Base-by-base conservation (phyloP, 2,888 invertebrate genomes). In the Nectonema munidae region DNA sequence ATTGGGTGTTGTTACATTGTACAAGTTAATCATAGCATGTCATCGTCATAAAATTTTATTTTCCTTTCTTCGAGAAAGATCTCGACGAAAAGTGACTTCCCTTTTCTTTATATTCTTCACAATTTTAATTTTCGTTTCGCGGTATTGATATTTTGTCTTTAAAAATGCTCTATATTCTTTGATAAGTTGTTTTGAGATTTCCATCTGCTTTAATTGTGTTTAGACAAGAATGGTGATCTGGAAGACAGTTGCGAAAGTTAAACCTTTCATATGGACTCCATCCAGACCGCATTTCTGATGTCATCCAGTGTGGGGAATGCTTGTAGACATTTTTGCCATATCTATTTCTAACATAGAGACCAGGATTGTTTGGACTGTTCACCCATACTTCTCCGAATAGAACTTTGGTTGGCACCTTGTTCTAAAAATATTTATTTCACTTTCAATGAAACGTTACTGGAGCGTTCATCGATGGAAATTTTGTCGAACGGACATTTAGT, bases 181-280 rank as follows among this genome's bases (percentile, higher is more conserved):
- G 21, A 16, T 17, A 37, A 11, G 36, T 11, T 19, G 49, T 50
- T 9, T 47, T 46, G 2, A 50, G 33, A 43, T 48, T 49, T 14
- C 52, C 52, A 42, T 52, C 52, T 2, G 42, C 43, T n/a, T 47
- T 46, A 29, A 48, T 49, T 11, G 44, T 44, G 33, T 50, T 49
- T 13, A 52, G 43, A 39, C 52, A 52, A 3, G 49, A 45, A 39
- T 51, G 50, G 19, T 47, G 44, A 2, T 44, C 42, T 2, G 44
- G 41, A 3, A 41, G 40, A 42, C 52, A 52, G 3, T 42, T 28
- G 2, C 38, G 39, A 42, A 52, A 52, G 6, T 29, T 25, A 3
- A 45, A 45, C 5, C 48, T 41, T 11, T 44, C 40, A 39, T 51
- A 51, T 17, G 43, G 42, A 4, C 45, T 45, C 46, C 48, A 49